Percentiles rank a stretch among this genome's conserved stretches.
phyloP scores from a whole-genome alignment of 2,888 invertebrate species.

The Taphrorychus bicolor region DNA sequence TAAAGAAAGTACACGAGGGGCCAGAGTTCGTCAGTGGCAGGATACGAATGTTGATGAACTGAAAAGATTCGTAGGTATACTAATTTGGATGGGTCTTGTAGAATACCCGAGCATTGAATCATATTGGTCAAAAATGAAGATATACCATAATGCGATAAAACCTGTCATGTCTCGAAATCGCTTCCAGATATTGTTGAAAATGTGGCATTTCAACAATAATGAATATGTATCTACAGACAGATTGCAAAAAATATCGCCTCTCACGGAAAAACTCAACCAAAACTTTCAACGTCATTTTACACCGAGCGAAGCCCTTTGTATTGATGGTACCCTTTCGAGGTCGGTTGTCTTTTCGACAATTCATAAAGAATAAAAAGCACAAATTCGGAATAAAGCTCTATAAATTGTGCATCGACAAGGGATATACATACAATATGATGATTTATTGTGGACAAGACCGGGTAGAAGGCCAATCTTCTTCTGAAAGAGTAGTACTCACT shows the following conservation, averaged over 20 bases:
- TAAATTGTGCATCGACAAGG: slow-evolving; percentile 11
- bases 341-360: slow-evolving; percentile 6
- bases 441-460: slow-evolving; percentile 17
- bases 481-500: slow-evolving; percentile 3
- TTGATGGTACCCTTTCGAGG: slow-evolving; percentile 14
- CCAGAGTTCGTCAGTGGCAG: not conserved
- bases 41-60: slow-evolving; percentile 10
- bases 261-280: slow-evolving; percentile 2
- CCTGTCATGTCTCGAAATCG: slow-evolving; percentile 1
- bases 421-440: slow-evolving; percentile 14
- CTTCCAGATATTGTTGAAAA: not conserved
- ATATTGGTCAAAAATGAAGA: slow-evolving; percentile 9
- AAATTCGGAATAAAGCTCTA: too few relatives aligned
- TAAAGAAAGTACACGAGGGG: not conserved
- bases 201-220: slow-evolving; percentile 15
- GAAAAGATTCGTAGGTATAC: slow-evolving; percentile 11
- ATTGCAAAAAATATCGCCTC: too few relatives aligned
- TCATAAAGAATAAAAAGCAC: slow-evolving; percentile 14
- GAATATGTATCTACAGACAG: not conserved
- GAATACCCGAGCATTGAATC: not conserved
- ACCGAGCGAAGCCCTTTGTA: slow-evolving; percentile 5
- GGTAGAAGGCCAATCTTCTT: not conserved
- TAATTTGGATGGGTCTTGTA: slow-evolving; percentile 16
- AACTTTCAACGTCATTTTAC: slow-evolving; percentile 4
- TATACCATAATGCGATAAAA: not conserved